These are phyloP conservation scores for Smittia sp. DNA, from an alignment of 2,888 invertebrate genomes.

Conservation along the genomic window DNA sequence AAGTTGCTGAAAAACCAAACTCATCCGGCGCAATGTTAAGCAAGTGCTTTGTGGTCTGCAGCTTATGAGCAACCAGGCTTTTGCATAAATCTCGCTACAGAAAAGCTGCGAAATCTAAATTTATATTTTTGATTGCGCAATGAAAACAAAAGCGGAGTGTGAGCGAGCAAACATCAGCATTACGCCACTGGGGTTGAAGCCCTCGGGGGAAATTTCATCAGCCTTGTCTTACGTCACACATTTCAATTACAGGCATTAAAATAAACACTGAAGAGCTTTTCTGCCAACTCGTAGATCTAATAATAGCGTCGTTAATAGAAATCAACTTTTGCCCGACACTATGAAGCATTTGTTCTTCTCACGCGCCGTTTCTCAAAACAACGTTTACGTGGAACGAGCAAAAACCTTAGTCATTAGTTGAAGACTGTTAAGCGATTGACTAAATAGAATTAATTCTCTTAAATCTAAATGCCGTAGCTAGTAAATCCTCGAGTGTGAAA, in stretches of 20 bases:
- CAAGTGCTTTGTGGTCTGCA: too few species aligned
- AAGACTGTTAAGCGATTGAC: slow-evolving; percentile 2
- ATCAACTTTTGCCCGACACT: neutral
- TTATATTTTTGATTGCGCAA: too few species aligned
- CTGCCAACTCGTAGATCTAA: neutral
- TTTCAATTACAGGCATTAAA: neutral
- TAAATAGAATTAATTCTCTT: neutral
- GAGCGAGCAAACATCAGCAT: too few species aligned
- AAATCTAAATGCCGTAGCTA: neutral
- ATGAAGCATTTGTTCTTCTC: neutral
- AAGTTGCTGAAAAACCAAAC: too few species aligned
- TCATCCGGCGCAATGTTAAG: too few species aligned
- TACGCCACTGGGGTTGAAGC: too few species aligned
- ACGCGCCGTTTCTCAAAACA: neutral
- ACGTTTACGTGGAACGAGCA: neutral
- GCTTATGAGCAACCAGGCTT: too few species aligned
- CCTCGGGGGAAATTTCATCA: too few species aligned
- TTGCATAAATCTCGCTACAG: too few species aligned
- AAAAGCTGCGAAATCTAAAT: too few species aligned
- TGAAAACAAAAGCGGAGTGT: too few species aligned
- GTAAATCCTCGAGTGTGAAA: neutral
- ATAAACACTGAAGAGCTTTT: neutral
- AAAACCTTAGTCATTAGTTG: neutral
- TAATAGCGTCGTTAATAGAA: neutral
- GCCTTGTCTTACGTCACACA: too few species aligned